Percentiles rank a stretch among this genome's conserved stretches.
These are phyloP conservation scores for Yponomeuta evonymella DNA, from an alignment of 2,888 invertebrate species.

Conservation along the genomic window DNA sequence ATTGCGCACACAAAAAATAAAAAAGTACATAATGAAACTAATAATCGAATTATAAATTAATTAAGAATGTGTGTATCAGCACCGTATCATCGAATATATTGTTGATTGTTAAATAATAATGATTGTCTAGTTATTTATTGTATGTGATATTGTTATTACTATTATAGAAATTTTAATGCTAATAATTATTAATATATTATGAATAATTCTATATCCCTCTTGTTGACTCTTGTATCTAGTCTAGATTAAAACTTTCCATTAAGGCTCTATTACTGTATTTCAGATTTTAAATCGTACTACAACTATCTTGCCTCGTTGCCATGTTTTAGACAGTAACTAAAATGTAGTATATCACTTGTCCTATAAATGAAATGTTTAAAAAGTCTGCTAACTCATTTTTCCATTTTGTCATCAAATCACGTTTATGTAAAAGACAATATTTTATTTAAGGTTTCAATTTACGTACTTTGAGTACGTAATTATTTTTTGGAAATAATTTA, in stretches of 20 bases:
- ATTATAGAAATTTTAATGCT: conserved; percentile 68
- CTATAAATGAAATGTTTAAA: background rate
- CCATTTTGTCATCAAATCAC: too few relatives aligned
- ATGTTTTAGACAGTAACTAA: background rate
- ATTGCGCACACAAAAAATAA: conserved; percentile 54
- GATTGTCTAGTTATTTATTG: conserved; percentile 64
- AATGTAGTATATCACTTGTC: background rate
- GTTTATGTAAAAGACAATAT: too few relatives aligned
- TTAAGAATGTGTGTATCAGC: conserved; percentile 23
- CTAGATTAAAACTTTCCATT: conserved; percentile 37
- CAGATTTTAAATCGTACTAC: background rate
- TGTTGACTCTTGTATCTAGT: conserved; percentile 69
- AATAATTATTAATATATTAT: conserved; percentile 39
- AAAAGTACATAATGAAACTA: conserved; percentile 41
- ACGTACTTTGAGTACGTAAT: too few relatives aligned
- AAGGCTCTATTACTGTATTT: conserved; percentile 25
- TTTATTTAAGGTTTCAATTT: too few relatives aligned
- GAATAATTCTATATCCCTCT: conserved; percentile 64
- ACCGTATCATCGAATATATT: conserved; percentile 69
- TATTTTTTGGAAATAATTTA: too few relatives aligned
- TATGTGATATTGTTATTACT: conserved; percentile 75
- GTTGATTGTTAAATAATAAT: conserved; percentile 67
- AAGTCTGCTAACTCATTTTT: background rate
- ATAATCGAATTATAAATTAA: conserved; percentile 15
- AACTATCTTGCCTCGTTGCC: conserved; percentile 8